Evolutionary conservation across 1,140 invertebrate species (phyloP).

Genomic region (Probaryconus sp.): DNA sequence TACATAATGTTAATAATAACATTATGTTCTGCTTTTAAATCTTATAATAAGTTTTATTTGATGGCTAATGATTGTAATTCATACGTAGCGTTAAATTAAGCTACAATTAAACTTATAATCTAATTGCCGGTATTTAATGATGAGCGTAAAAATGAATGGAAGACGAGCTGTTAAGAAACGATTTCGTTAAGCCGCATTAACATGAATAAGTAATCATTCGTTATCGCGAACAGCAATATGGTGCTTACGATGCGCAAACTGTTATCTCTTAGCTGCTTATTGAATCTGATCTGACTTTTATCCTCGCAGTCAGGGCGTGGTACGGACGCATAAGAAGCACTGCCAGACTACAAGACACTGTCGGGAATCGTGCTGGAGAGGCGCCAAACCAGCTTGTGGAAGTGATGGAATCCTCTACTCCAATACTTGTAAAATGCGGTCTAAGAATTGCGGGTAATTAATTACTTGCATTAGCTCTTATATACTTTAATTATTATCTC

Average conservation of each 20-base stretch:
- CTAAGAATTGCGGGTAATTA: constrained; percentile 91
- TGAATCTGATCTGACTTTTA: constrained; percentile 48
- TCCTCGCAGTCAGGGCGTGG: constrained; percentile 84
- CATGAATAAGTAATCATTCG: constrained; percentile 29
- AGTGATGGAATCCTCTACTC: constrained; percentile 94
- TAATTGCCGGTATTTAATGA: constrained; percentile 1
- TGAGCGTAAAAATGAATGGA: neutral
- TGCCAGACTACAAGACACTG: constrained; percentile 95
- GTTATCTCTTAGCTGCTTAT: constrained; percentile 41
- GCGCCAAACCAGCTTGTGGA: constrained; percentile 93
- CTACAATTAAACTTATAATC: no score
- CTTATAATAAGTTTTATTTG: no score
- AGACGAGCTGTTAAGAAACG: constrained; percentile 6
- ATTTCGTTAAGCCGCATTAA: constrained; percentile 7
- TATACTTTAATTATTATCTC: no score
- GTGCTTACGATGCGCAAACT: constrained; percentile 27
- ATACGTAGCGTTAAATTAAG: no score
- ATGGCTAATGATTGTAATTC: no score
- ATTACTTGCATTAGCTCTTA: constrained; percentile 10
- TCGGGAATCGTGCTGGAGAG: constrained; percentile 92
- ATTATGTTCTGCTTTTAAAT: no score
- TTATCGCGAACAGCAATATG: constrained; percentile 20
- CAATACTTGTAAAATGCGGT: constrained; percentile 94
- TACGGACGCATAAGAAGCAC: constrained; percentile 90
- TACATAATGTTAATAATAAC: no score